A percentile compares a stretch with the other conserved stretches of the same genome.
Evolutionary conservation across 2,113 vertebrate genomes (phyloP).

Genomic region (Micronisus gabar): DNA sequence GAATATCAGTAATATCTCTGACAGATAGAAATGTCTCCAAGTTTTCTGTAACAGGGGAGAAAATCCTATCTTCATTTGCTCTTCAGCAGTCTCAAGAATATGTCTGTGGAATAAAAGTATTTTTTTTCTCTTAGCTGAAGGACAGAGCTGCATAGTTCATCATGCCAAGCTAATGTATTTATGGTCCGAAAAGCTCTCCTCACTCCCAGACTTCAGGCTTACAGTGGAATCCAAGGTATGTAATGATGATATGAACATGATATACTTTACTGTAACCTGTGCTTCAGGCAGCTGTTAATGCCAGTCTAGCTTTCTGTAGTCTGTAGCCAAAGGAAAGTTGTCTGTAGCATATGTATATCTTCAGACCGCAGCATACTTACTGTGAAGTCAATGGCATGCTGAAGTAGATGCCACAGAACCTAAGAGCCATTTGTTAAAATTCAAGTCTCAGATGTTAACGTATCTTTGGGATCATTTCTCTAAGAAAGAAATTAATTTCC

Average conservation of each 20-base stretch:
- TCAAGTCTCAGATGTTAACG: neutral
- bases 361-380: neutral
- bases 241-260: constrained; percentile 13
- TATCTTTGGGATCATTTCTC: neutral
- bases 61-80: neutral
- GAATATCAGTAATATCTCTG: neutral
- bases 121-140: neutral
- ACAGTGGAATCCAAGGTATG: constrained; percentile 41
- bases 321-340: neutral
- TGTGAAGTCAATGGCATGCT: neutral
- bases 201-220: constrained; percentile 28
- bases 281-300: constrained; percentile 42
- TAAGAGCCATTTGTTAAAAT: neutral
- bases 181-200: neutral
- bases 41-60: neutral
- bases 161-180: neutral
- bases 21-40: neutral
- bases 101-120: neutral
- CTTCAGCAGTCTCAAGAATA: neutral
- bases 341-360: neutral
- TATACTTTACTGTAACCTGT: constrained; percentile 38
- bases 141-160: neutral
- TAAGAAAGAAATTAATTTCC: neutral
- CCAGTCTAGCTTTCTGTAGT: constrained; percentile 13
- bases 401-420: neutral